A percentile compares a stretch with the other conserved stretches of the same genome.
phyloP scores from a whole-genome alignment of 2,113 vertebrate genomes.

The Tretioscincus oriximinensis region DNA sequence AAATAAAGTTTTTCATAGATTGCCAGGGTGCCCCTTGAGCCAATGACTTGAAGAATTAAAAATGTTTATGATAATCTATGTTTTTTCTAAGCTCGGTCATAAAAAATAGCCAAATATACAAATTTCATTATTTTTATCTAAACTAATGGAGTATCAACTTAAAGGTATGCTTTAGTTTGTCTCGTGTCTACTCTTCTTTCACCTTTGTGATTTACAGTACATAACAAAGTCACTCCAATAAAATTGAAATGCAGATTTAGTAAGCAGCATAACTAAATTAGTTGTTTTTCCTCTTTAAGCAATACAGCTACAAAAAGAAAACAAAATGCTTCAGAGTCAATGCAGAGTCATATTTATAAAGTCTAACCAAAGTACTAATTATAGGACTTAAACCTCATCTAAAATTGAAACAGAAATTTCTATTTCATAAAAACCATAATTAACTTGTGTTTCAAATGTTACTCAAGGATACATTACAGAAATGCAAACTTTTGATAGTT shows the following conservation, averaged over 20 bases:
- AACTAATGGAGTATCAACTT: neutral
- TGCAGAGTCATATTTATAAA: conserved; percentile 25
- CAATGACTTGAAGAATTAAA: too few species aligned
- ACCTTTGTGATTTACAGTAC: too few species aligned
- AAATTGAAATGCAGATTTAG: conserved; percentile 29
- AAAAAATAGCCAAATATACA: neutral
- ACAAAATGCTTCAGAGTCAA: conserved; percentile 53
- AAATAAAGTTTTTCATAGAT: too few species aligned
- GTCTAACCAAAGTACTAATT: conserved; percentile 38
- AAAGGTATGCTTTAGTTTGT: too few species aligned
- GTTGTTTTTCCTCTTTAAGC: conserved; percentile 21
- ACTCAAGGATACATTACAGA: neutral
- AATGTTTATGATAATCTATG: too few species aligned
- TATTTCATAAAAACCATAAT: conserved; percentile 39
- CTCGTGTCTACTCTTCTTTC: too few species aligned
- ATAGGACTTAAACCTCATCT: conserved; percentile 21
- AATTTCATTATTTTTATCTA: neutral
- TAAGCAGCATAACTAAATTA: neutral
- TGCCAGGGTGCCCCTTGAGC: too few species aligned
- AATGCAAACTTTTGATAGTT: neutral
- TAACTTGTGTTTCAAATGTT: neutral
- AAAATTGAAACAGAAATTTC: conserved; percentile 43
- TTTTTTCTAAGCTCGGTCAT: too few species aligned
- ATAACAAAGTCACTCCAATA: neutral
- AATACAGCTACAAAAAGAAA: conserved; percentile 30